Conservation (phyloP, 2,797 vertebrate genomes). For the Sternarchorhynchus goeldii region DNA sequence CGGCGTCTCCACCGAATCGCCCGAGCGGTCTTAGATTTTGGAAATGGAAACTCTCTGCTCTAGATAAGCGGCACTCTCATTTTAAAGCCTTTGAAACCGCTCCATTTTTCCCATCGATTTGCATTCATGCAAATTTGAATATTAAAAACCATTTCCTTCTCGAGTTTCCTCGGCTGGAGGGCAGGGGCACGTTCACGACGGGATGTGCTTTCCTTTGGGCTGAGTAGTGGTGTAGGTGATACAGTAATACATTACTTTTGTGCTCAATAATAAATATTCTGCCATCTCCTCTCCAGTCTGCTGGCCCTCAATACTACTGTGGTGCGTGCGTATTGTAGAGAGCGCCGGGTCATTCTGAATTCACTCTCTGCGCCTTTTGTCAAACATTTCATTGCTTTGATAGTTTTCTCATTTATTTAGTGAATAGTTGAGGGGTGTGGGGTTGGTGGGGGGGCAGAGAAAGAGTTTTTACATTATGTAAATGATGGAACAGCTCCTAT, state of each 20-base stretch:
- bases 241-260: conserved; percentile 82
- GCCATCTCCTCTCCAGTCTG: conserved; percentile 76
- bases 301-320: conserved; percentile 75
- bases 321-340: conserved; percentile 72
- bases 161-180: conserved; percentile 35
- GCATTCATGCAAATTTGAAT: conserved; percentile 54
- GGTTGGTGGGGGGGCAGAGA: conserved; percentile 57
- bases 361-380: conserved; percentile 75
- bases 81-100: conserved; percentile 49
- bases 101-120: conserved; percentile 50
- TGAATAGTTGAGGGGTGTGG: conserved; percentile 73
- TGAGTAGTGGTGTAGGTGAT: conserved; percentile 79
- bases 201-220: conserved; percentile 67
- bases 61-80: conserved; percentile 65
- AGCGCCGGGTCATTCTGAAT: conserved; percentile 76
- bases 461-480: conserved; percentile 82
- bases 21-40: conserved; percentile 18
- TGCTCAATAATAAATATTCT: conserved; percentile 81
- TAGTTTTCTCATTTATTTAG: conserved; percentile 86
- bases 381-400: conserved; percentile 74
- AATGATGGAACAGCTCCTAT: conserved; percentile 78
- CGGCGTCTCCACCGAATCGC: conserved; percentile 21
- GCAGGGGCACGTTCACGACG: conserved; percentile 59
- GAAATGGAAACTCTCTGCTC: conserved; percentile 44
- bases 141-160: conserved; percentile 37